Evolutionary conservation across 2,888 invertebrate genomes (phyloP), one percentile per base, ranked within the genome.

Genomic region (Xestia rhomboidea): DNA sequence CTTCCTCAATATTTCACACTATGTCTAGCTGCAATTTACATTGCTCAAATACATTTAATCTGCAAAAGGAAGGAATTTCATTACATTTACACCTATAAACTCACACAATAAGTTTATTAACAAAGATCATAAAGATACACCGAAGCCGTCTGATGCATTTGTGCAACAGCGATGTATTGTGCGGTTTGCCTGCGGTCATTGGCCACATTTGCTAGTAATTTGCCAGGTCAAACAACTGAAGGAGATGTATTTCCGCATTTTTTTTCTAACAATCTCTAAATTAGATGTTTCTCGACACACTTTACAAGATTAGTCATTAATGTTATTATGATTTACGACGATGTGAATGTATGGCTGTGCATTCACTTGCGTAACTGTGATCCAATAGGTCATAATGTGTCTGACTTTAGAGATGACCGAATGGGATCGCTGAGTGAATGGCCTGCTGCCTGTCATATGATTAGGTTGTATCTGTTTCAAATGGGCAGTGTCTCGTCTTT

Each of bases 301-400:
- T 78, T 87, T 54, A 41, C 34, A 68, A 64, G 68, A 82, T 74
- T 63, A 51, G 51, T 70, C 6, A 34, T 34, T 34, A 80, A 77
- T 79, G 79, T 81, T 73, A 79, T 82, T 79, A 84, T 79, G 73
- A 81, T 82, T 79, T 79, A 79, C 57, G 73, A 49, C 73, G n/a
- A 83, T 69, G 82, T 83, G 88, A 87, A 81, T 85, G 83, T 84
- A 76, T 75, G 71, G 24, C 68, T n/a, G 30, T 84, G 85, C 84
- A 87, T 83, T 89, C 76, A 70, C 76, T 90, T 90, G 78, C 82
- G 79, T 84, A 90, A 90, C 72, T 77, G 76, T 89, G 88, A 90
- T 87, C 87, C 86, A 90, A 87, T 89, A 89, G 90, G 87, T 90
- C 88, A 89, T 64, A 81, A 80, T 79, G 74, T 80, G 73, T 62